Percentiles rank a stretch among this genome's conserved stretches.
Evolutionary conservation across 92 coral and sea anemone species (phyloP).

Genomic region (Porites lobata): DNA sequence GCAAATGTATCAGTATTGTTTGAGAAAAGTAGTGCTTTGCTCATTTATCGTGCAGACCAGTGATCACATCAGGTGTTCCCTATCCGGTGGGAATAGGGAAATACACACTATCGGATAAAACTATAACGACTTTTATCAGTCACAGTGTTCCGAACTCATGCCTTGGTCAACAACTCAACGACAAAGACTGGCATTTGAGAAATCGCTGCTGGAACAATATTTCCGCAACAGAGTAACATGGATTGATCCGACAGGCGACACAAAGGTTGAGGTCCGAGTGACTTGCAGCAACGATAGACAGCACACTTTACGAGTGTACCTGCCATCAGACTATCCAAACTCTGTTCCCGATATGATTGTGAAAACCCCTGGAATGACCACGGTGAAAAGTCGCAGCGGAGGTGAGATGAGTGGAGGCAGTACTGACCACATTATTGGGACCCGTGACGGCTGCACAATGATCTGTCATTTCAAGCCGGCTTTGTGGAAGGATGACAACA

Average conservation of each 20-base stretch:
- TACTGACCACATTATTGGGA: not conserved
- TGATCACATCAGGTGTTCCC: not conserved
- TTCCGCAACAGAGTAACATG: conserved; percentile 68
- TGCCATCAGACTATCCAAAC: conserved; percentile 82
- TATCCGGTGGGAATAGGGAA: not conserved
- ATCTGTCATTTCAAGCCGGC: conserved; percentile 70
- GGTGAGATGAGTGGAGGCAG: not conserved
- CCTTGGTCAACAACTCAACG: conserved; percentile 75
- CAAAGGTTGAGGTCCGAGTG: conserved; percentile 76
- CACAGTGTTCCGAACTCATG: conserved; percentile 21
- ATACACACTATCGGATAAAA: not conserved
- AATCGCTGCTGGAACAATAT: conserved; percentile 43
- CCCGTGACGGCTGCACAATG: conserved; percentile 49
- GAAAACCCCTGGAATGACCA: conserved; percentile 34
- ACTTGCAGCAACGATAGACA: conserved; percentile 64
- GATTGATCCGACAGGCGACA: conserved; percentile 72
- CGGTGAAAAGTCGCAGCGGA: conserved; percentile 42
- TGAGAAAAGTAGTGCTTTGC: no score
- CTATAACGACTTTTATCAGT: not conserved
- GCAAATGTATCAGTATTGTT: no score
- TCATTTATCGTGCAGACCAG: no score
- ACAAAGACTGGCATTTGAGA: conserved; percentile 68
- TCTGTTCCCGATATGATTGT: conserved; percentile 80
- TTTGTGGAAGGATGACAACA: conserved; percentile 71
- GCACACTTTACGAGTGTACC: conserved; percentile 71